Evolutionary conservation across 2,888 invertebrate genomes (phyloP).

Genomic region (Embidobia sp.): DNA sequence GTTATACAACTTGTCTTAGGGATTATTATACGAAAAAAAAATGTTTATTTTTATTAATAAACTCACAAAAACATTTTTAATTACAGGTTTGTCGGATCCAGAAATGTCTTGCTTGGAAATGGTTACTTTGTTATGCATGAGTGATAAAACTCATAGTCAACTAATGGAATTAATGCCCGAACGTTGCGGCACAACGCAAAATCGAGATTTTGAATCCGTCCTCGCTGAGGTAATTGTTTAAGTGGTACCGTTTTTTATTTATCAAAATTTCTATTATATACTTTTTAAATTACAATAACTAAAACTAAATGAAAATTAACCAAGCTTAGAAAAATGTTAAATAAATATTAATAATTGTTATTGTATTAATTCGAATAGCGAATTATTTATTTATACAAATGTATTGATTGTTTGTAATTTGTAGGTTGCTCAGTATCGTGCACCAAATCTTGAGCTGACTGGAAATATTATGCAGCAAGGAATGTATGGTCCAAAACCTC

Average conservation of each 20-base stretch:
- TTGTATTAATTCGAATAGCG: no score
- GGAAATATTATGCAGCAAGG: constrained; percentile 89
- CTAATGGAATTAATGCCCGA: constrained; percentile 98
- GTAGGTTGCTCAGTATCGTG: constrained; percentile 91
- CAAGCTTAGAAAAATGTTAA: no score
- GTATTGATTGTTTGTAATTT: no score
- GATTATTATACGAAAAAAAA: no score
- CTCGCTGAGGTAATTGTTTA: constrained; percentile 89
- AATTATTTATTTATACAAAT: no score
- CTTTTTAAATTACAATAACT: constrained; percentile 6
- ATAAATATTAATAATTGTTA: no score
- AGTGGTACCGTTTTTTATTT: no score
- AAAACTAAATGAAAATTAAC: no score
- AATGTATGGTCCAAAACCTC: constrained; percentile 91
- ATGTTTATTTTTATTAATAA: no score
- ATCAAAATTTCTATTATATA: no score
- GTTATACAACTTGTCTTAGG: no score
- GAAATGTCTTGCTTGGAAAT: constrained; percentile 93
- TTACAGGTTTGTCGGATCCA: constrained; percentile 84
- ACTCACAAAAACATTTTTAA: no score
- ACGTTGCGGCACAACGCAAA: constrained; percentile 94
- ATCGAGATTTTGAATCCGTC: constrained; percentile 93
- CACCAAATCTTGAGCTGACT: constrained; percentile 92
- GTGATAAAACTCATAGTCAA: constrained; percentile 97
- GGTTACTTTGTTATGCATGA: constrained; percentile 95